Percentiles rank a stretch among this genome's conserved stretches.
These are phyloP conservation scores for Acleris sparsana DNA, from an alignment of 2,888 invertebrate genomes.

Conservation along the genomic window DNA sequence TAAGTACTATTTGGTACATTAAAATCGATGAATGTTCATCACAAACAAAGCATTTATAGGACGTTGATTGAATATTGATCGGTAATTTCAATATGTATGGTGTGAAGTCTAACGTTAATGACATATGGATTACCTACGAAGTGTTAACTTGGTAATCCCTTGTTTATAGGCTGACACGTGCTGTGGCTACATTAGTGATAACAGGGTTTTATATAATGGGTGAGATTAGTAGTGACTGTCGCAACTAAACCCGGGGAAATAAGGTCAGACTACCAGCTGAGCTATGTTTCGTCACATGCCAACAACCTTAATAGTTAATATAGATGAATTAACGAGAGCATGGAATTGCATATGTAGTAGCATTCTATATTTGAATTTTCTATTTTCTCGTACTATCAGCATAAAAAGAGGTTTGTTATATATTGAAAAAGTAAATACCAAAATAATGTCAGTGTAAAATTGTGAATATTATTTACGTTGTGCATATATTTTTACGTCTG, in stretches of 20 bases:
- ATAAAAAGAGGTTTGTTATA: too few relatives aligned
- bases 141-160: constrained; percentile 10
- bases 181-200: constrained; percentile 25
- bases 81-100: constrained; percentile 8
- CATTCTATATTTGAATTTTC: too few relatives aligned
- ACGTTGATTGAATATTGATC: constrained; percentile 17
- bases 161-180: neutral
- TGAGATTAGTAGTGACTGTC: constrained; percentile 13
- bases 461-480: too few relatives aligned
- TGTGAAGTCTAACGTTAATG: constrained; percentile 7
- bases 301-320: neutral
- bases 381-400: too few relatives aligned
- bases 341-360: too few relatives aligned
- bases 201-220: constrained; percentile 12
- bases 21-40: neutral
- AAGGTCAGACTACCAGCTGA: constrained; percentile 12
- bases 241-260: constrained; percentile 10
- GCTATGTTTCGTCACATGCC: neutral
- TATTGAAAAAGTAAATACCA: too few relatives aligned
- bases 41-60: constrained; percentile 8
- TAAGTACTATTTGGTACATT: neutral
- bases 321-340: too few relatives aligned
- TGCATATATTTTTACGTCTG: too few relatives aligned
- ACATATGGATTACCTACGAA: neutral
- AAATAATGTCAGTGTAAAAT: too few relatives aligned